Evolutionary conservation across 1,140 invertebrate species (phyloP), one percentile per base, ranked within the genome.

Genomic region (Danaus plexippus): DNA sequence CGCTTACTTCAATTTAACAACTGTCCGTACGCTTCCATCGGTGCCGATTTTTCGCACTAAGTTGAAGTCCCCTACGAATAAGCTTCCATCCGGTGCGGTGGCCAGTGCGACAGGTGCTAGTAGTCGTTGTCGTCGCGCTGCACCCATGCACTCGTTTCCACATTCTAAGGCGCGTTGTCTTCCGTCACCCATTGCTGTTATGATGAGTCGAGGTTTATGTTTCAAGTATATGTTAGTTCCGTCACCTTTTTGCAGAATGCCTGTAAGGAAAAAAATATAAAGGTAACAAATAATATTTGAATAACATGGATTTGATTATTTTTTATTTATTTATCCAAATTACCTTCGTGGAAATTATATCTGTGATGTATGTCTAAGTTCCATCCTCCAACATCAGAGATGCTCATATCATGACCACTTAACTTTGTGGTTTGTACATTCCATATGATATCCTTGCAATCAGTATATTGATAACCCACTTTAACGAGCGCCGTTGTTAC

Each of bases 321-420:
- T 49, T 49, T 9, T 18, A 9, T 9, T 11, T 15, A 43, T 54
- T 53, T 18, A 42, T 42, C 40, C 11, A 42, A 63, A 8, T 44
- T 88, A 93, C 95, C 97, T 89, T 98, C 97, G 77, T 98, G 96
- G 90, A 98, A 97, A 77, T 99, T 98, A 82, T 98, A 98, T 64
- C 96, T 90, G 73, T 99, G 97, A 88, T 99, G 97, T 66, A 98
- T 97, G 75, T 98, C 96, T 52, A 99, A 83, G 85, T 98, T 98
- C 97, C 97, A 99, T 8, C 96, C 96, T 2, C 97, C 97, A 13
- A 98, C 93, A 78, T 97, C 96, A 0, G 96, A 97, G 42, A 98
- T 98, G 52, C 94, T 95, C 93, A 98, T 96, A 76, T 98, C 97
- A 74, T 97, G 96, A 3, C 97, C 97, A 69, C 95, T 96, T 41